Evolutionary conservation across 1,140 invertebrate species (phyloP), one percentile per base, ranked within the genome.

Genomic region (Phymastichus coffea): DNA sequence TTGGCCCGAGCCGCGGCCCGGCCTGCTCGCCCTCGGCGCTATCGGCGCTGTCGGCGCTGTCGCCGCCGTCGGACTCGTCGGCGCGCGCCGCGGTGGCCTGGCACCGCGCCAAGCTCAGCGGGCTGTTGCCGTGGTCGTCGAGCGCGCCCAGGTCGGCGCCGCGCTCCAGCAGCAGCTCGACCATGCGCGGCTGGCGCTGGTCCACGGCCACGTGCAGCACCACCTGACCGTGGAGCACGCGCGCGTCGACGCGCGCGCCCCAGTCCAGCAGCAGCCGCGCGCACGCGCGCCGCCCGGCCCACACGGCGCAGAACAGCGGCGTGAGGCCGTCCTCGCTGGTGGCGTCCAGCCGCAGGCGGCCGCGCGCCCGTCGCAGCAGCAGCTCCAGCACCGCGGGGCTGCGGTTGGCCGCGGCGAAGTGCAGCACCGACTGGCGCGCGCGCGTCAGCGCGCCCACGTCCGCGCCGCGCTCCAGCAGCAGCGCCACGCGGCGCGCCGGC

Each of bases 61-160:
- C 28, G 28, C 12, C 28, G 28, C 6, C 28, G 6, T 33, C 28
- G 28, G 28, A 33, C 28, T 12, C 6, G 28, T 33, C 28, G 6
- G 28, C 12, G 28, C 28, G 6, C 28, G 28, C 6, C 28, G 6
- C 28, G 28, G 1, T 33, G 49, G 1, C 41, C 49, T 1, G 23
- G 1, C 0, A 9, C 7, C 1, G 46, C 9, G 1, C 53, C 19
- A 7, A 54, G 22, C 12, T 40, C 10, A 10, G 17, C 14, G 4
- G 26, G 10, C 0, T 60, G 1, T 17, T 20, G 1, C 58, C 67
- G 73, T 84, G 87, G 46, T 91, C 82, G 48, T 76, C 46, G 1
- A 4, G 47, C 1, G n/a, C 4, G 1, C 7, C 8, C 6, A 23
- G 1, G 23, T 61, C 44, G 0, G 58, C 49, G 2, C 58, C 58